Evolutionary conservation across 2,888 invertebrate genomes (phyloP), one percentile per base, ranked within the genome.

Genomic region (Lithophane semibrunnea): DNA sequence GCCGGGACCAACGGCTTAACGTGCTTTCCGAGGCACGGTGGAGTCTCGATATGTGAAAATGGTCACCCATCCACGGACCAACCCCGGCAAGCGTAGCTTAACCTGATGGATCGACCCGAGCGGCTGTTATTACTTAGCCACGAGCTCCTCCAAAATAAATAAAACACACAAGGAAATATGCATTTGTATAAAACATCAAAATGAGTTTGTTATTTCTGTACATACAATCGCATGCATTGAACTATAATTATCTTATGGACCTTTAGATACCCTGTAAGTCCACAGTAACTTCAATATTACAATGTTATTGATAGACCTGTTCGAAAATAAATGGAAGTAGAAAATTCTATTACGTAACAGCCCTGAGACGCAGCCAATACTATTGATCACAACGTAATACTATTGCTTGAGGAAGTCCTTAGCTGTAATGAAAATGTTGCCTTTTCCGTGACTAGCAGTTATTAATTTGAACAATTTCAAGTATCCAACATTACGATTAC

Each of bases 381-480:
- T 83, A 85, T 85, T 68, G 83, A 84, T 78, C 72, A 70, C 71
- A 73, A 71, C 71, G 78, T 83, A 77, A 84, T 86, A 84, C 84
- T 88, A 88, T 84, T 85, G 79, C 79, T 83, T 68, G 84, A 81
- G 75, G 85, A 85, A 83, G 86, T 86, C 85, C 83, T 88, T 81
- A 81, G 79, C 74, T 74, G 83, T 88, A 88, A 88, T 86, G 84
- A 89, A 89, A 88, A 86, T 86, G 88, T 84, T 88, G 85, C 86
- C 83, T 84, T 88, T 90, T 87, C 87, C 90, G 90, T 91, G 91
- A 90, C 90, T 87, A 86, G 80, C 82, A 79, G 88, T 90, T 90
- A 92, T 92, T 92, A 90, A 91, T 90, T 84, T 66, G 54, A 86
- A 79, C 75, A 67, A 80, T 72, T 79, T 75, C 47, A 75, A 79